Conservation (phyloP, 2,888 invertebrate genomes). For the Aquatica leii region DNA sequence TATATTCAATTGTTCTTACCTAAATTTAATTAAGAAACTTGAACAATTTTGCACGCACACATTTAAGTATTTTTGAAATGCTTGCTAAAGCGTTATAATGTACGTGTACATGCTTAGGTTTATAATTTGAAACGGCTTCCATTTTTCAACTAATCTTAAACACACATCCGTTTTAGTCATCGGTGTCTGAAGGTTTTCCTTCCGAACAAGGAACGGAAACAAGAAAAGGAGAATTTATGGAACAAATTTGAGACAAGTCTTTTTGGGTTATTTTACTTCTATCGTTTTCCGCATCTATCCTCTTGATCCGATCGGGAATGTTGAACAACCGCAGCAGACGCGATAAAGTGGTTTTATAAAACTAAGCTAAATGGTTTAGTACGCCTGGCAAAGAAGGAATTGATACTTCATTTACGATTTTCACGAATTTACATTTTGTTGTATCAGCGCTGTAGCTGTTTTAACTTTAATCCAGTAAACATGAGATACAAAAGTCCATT, state of each 20-base stretch:
- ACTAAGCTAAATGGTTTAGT: slow-evolving; percentile 32
- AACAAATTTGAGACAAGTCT: slow-evolving; percentile 25
- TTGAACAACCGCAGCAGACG: slow-evolving; percentile 32
- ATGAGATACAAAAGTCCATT: no score
- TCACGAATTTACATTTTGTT: slow-evolving; percentile 32
- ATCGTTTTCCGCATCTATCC: slow-evolving; percentile 36
- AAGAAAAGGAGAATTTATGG: slow-evolving; percentile 23
- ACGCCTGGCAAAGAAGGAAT: slow-evolving; percentile 20
- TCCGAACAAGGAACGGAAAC: slow-evolving; percentile 16
- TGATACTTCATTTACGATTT: slow-evolving; percentile 38
- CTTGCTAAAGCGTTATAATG: slow-evolving; percentile 19
- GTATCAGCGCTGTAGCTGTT: slow-evolving; percentile 21
- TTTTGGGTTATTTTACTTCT: slow-evolving; percentile 29
- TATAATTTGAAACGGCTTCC: slow-evolving; percentile 19
- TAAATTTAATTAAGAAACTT: slow-evolving; percentile 27
- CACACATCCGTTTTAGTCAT: slow-evolving; percentile 9
- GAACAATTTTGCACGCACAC: slow-evolving; percentile 22
- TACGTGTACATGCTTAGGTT: slow-evolving; percentile 27
- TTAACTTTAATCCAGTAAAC: neutral
- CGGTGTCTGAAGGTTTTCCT: slow-evolving; percentile 13
- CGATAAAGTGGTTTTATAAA: slow-evolving; percentile 40
- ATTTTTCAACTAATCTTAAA: slow-evolving; percentile 21
- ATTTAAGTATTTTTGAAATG: slow-evolving; percentile 11
- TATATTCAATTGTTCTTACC: slow-evolving; percentile 23
- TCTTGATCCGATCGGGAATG: slow-evolving; percentile 30